phyloP scores from a whole-genome alignment of 2,888 invertebrate species.

The Notodonta ziczac region DNA sequence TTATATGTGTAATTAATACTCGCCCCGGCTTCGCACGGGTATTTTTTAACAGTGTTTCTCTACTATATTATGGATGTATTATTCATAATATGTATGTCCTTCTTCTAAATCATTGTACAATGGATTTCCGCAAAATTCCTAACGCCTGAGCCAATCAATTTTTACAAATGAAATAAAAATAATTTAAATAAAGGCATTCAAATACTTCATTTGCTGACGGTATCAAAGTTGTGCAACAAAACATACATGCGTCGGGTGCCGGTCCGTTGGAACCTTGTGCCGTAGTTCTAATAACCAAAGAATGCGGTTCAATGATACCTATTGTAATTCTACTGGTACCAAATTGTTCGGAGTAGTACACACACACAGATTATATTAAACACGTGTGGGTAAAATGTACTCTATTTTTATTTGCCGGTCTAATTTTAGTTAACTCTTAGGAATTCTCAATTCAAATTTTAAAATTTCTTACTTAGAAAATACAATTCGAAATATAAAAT shows the following conservation, averaged over 20 bases:
- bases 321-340: slow-evolving; percentile 23
- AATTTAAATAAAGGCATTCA: too few relatives aligned
- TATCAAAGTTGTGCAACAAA: slow-evolving; percentile 28
- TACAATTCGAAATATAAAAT: too few relatives aligned
- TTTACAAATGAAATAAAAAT: too few relatives aligned
- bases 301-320: slow-evolving; percentile 28
- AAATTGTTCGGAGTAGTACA: slow-evolving; percentile 5
- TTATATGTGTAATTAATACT: too few relatives aligned
- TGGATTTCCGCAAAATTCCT: too few relatives aligned
- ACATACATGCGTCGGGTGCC: slow-evolving; percentile 20
- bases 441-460: neutral
- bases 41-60: too few relatives aligned
- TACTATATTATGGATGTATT: too few relatives aligned
- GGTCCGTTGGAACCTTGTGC: slow-evolving; percentile 21
- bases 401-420: neutral
- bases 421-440: neutral
- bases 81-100: too few relatives aligned
- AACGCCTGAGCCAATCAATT: too few relatives aligned
- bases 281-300: slow-evolving; percentile 23
- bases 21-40: too few relatives aligned
- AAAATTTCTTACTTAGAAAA: too few relatives aligned
- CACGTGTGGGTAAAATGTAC: neutral
- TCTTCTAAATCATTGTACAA: too few relatives aligned
- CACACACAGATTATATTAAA: neutral
- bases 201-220: slow-evolving; percentile 14